Evolutionary conservation across 2,113 vertebrate species (phyloP).

Genomic region (Melozone crissalis): DNA sequence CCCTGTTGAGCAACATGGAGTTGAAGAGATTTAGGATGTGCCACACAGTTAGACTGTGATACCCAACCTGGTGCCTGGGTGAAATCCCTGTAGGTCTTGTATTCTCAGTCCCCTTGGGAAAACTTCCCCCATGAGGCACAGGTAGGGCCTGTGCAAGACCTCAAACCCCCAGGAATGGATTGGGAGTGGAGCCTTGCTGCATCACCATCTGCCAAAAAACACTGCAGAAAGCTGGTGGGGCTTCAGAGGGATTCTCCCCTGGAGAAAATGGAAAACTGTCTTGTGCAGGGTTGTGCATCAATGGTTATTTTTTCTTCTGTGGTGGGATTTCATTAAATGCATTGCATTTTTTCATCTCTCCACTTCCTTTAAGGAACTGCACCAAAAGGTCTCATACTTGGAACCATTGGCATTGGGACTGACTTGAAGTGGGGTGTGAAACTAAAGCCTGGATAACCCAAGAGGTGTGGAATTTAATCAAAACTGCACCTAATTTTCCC

Average conservation of each 20-base stretch:
- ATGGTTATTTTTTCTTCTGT: neutral
- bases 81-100: neutral
- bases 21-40: neutral
- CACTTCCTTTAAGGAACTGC: neutral
- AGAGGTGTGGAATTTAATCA: neutral
- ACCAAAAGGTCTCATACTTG: neutral
- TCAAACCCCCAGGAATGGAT: neutral
- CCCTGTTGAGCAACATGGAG: fast-evolving
- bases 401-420: fast-evolving
- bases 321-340: neutral
- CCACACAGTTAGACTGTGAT: neutral
- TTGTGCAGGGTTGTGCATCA: fast-evolving
- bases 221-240: neutral
- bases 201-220: neutral
- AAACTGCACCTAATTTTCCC: neutral
- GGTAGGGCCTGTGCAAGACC: neutral
- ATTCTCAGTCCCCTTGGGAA: neutral
- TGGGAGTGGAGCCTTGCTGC: neutral
- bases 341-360: neutral
- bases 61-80: fast-evolving
- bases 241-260: neutral
- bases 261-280: neutral
- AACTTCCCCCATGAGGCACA: neutral
- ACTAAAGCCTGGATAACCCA: neutral
- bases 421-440: neutral